Evolutionary conservation across 2,797 vertebrate species (phyloP).

Genomic region (Rhinogobio ventralis): DNA sequence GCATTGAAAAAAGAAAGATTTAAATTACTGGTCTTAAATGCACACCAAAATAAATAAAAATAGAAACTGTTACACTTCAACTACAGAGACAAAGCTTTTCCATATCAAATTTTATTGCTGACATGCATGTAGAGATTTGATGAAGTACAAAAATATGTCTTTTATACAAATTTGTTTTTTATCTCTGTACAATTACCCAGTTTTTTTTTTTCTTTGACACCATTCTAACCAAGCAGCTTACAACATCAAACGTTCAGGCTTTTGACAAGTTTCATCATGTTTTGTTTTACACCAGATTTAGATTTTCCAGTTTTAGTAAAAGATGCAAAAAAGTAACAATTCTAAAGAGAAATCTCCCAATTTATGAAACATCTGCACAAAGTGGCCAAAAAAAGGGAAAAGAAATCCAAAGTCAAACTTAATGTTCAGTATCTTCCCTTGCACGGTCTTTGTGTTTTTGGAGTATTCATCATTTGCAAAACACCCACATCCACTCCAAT

Average conservation of each 20-base stretch:
- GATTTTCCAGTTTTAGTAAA: constrained; percentile 77
- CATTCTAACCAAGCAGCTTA: constrained; percentile 79
- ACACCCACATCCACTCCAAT: constrained; percentile 34
- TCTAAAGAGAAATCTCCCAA: constrained; percentile 49
- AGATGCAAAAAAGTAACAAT: constrained; percentile 58
- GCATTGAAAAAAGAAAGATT: too few species aligned
- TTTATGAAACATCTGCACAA: constrained; percentile 54
- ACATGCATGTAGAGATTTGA: constrained; percentile 97
- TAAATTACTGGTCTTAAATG: neutral
- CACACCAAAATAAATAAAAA: neutral
- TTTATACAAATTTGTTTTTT: constrained; percentile 92
- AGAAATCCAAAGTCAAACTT: constrained; percentile 3
- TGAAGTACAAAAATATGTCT: constrained; percentile 99
- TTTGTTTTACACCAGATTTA: constrained; percentile 64
- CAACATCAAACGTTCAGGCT: constrained; percentile 73
- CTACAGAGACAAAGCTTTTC: constrained; percentile 60
- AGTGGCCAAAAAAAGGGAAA: constrained; percentile 12
- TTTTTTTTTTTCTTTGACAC: constrained; percentile 74
- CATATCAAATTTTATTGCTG: constrained; percentile 96
- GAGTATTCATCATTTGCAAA: constrained; percentile 20
- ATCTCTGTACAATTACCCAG: constrained; percentile 84
- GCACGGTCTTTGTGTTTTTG: constrained; percentile 34
- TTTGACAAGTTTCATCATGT: constrained; percentile 69
- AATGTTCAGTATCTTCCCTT: constrained; percentile 21
- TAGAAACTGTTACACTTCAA: neutral